Percentiles rank a stretch among this genome's conserved stretches.
These are phyloP conservation scores for Vimba vimba DNA, from an alignment of 2,113 vertebrate species.

Conservation along the genomic window DNA sequence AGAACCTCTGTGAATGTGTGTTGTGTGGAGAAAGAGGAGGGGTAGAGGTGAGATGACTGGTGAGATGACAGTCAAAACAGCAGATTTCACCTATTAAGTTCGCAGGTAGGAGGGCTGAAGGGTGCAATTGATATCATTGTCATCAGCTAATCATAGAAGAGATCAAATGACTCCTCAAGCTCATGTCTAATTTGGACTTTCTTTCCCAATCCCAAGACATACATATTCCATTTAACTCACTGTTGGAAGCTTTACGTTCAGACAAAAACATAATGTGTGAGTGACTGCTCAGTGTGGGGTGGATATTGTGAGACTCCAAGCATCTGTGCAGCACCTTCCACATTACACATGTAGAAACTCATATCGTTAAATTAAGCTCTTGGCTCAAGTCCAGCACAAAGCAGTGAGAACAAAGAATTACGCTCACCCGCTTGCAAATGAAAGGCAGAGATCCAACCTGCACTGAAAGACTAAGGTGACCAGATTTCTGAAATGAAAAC, in stretches of 20 bases:
- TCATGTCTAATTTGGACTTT: constrained; percentile 32
- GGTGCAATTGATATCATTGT: constrained; percentile 77
- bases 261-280: constrained; percentile 50
- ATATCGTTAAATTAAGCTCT: constrained; percentile 42
- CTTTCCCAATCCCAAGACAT: constrained; percentile 2
- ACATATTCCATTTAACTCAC: constrained; percentile 46
- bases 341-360: constrained; percentile 42
- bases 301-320: constrained; percentile 51
- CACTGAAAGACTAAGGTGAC: background rate
- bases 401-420: constrained; percentile 21
- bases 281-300: constrained; percentile 42
- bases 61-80: constrained; percentile 62
- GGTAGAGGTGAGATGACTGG: constrained; percentile 60
- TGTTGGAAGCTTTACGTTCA: constrained; percentile 36
- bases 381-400: constrained; percentile 30
- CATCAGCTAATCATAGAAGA: constrained; percentile 47
- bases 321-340: constrained; percentile 46
- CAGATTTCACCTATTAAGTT: constrained; percentile 76
- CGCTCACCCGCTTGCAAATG: background rate
- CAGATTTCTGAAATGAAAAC: background rate
- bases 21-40: constrained; percentile 47
- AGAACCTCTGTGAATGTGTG: constrained; percentile 31
- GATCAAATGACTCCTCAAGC: constrained; percentile 23
- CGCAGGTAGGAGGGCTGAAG: constrained; percentile 69
- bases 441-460: background rate